phyloP scores from a whole-genome alignment of 2,797 vertebrate genomes.

The Phoeniculus purpureus region DNA sequence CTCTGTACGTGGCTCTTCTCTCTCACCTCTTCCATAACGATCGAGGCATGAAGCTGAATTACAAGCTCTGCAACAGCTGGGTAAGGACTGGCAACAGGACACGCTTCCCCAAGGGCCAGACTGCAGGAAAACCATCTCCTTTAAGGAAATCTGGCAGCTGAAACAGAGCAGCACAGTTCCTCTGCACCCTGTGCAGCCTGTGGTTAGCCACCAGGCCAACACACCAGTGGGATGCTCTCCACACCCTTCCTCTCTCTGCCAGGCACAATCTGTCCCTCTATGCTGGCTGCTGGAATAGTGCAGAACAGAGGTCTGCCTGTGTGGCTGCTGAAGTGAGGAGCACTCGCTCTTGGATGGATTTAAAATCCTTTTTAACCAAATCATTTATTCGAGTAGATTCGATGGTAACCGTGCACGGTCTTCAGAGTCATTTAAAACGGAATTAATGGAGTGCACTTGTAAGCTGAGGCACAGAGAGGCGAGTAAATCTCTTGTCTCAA shows the following conservation, averaged over 20 bases:
- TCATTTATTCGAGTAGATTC: background rate
- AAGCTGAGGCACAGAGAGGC: background rate
- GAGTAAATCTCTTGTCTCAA: background rate
- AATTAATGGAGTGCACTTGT: background rate
- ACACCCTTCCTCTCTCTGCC: background rate
- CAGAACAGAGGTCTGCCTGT: background rate
- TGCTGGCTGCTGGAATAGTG: background rate
- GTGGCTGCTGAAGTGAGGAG: background rate
- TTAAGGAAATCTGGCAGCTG: background rate
- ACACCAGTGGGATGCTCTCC: rapidly evolving
- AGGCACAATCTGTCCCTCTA: background rate
- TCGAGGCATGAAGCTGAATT: background rate
- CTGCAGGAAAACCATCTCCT: background rate
- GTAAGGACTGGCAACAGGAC: background rate
- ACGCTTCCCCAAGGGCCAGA: rapidly evolving
- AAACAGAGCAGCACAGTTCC: background rate
- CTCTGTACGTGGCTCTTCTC: rapidly evolving
- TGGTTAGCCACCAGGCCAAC: rapidly evolving
- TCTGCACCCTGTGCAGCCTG: background rate
- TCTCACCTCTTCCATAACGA: background rate
- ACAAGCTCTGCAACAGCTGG: background rate
- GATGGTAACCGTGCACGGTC: background rate
- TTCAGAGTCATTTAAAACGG: background rate
- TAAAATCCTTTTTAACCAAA: background rate
- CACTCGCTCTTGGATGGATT: rapidly evolving